Base-by-base conservation (phyloP, 2,888 invertebrate species). In the Marronus borbonicus region DNA sequence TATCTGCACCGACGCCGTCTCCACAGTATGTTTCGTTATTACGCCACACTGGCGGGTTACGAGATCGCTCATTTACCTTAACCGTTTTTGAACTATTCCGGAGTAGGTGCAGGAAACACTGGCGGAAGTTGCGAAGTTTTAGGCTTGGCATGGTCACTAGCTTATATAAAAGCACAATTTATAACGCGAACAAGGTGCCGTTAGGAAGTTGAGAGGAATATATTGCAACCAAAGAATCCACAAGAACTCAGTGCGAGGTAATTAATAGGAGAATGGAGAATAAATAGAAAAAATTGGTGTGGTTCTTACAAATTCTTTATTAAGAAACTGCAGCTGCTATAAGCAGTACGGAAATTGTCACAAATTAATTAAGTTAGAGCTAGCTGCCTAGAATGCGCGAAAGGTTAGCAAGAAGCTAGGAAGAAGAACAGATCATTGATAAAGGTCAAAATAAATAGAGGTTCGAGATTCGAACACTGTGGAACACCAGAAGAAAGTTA, bases 21-120 rank as follows among this genome's bases (percentile, higher is more conserved):
- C 60, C 28, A 24, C 24, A 20, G 24, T 24, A 60, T 60, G 60
- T 28, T 60, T 20, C 10, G 60, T 24, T 60, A 60, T 60, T 60
- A 28, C 20, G 24, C 60, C 20, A 8, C 20, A 24, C 24, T 0
- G 24, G 60, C 12, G 52, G 52, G 52, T 24, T 60, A 24, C 10
- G 24, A 60, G 28, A 28, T 28, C 60, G 24, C 60, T 28, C 60
- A 24, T 24, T 60, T 20, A 20, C 60, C 28, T 60, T 60, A 60
- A 60, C 60, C 7, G 60, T 52, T 52, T 60, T 60, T 24, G 28
- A 12, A 24, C 60, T 7, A 10, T 60, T 60, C 12, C 12, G 28
- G 24, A 7, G 60, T 24, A 60, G 2, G 24, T 60, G 20, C 20
- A 60, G 20, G 60, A 24, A 12, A 60, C 60, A 2, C 28, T 28